These are phyloP conservation scores for Pollenia amentaria DNA, from an alignment of 2,888 invertebrate species.

Conservation along the genomic window DNA sequence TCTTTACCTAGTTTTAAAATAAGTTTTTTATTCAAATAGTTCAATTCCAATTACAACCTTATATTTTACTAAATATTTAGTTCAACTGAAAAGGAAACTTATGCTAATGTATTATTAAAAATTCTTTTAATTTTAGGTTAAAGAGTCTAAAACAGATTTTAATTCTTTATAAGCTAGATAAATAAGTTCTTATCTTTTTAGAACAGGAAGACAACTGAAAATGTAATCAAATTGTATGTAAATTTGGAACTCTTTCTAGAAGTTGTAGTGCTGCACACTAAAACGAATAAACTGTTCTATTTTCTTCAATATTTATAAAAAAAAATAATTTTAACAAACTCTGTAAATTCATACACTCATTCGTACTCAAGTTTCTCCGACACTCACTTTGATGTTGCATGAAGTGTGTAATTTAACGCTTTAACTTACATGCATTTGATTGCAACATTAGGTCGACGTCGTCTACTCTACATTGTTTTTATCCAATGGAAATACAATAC, in stretches of 20 bases:
- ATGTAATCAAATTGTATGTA: constrained; percentile 33
- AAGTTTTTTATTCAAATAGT: neutral
- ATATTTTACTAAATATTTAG: neutral
- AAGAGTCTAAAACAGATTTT: constrained; percentile 11
- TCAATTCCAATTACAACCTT: neutral
- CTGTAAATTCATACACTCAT: neutral
- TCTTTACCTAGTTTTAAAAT: neutral
- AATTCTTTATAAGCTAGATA: constrained; percentile 26
- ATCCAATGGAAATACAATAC: constrained; percentile 51
- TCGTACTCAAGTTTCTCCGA: constrained; percentile 40
- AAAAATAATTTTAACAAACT: constrained; percentile 39
- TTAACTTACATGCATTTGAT: constrained; percentile 37
- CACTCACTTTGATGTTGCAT: constrained; percentile 68
- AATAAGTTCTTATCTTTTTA: constrained; percentile 1
- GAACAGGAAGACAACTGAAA: constrained; percentile 34
- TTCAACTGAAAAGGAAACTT: constrained; percentile 39
- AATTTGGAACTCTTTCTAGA: neutral
- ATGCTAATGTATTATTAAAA: constrained; percentile 2
- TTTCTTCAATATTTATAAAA: constrained; percentile 32
- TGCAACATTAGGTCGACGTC: constrained; percentile 11
- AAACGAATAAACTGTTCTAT: constrained; percentile 13
- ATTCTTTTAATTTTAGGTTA: constrained; percentile 7
- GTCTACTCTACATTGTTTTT: constrained; percentile 13
- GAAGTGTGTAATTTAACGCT: constrained; percentile 61
- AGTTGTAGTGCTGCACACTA: neutral